Conservation (phyloP, 2,113 vertebrate genomes). For the Callithrix jacchus region DNA sequence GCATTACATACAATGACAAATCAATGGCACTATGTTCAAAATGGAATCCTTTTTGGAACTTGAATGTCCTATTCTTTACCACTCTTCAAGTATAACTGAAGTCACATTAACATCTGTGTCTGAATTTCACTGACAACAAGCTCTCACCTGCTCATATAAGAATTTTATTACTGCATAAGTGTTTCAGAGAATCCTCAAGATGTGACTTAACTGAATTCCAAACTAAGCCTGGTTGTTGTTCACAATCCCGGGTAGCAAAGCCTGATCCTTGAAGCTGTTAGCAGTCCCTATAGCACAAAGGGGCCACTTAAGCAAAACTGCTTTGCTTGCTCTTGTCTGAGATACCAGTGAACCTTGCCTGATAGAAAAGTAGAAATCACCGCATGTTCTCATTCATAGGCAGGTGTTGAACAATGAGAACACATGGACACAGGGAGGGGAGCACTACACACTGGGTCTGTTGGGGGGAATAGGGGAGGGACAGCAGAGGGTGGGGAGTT, state of each 20-base stretch:
- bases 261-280: not conserved
- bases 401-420: too few relatives aligned
- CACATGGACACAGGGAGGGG: too few relatives aligned
- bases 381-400: too few relatives aligned
- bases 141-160: not conserved
- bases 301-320: not conserved
- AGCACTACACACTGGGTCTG: too few relatives aligned
- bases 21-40: slow-evolving; percentile 2
- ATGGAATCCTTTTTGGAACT: not conserved
- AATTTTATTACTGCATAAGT: not conserved
- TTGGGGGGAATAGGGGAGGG: too few relatives aligned
- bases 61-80: not conserved
- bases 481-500: too few relatives aligned
- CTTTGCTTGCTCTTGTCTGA: not conserved
- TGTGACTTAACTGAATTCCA: not conserved
- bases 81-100: not conserved
- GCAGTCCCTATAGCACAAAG: not conserved
- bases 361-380: not conserved
- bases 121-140: not conserved
- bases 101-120: not conserved
- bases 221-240: not conserved
- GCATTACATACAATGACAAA: not conserved
- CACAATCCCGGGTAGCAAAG: not conserved
- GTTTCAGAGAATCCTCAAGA: not conserved
- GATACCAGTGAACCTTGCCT: not conserved